phyloP scores from a whole-genome alignment of 2,113 vertebrate species.

The Mohoua ochrocephala region DNA sequence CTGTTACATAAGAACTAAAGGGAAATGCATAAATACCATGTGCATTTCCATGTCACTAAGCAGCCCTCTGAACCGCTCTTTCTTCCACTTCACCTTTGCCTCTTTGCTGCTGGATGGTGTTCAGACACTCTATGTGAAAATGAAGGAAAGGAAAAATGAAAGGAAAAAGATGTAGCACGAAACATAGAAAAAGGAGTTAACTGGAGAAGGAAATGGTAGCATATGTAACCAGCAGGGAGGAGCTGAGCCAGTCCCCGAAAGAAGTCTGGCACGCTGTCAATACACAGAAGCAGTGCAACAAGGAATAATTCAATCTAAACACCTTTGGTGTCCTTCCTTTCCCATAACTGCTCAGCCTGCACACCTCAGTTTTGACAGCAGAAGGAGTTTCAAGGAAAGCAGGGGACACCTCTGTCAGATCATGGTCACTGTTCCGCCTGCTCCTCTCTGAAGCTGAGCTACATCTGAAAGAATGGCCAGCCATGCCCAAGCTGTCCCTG shows the following conservation, averaged over 20 bases:
- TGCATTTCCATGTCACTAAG: neutral
- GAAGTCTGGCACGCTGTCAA: neutral
- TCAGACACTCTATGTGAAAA: neutral
- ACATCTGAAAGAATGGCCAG: neutral
- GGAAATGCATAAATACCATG: neutral
- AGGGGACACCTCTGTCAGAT: neutral
- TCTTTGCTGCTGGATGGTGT: neutral
- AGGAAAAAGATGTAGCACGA: neutral
- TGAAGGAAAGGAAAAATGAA: neutral
- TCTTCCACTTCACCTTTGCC: neutral
- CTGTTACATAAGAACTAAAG: neutral
- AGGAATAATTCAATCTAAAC: neutral
- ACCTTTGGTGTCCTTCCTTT: neutral
- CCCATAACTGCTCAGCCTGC: neutral
- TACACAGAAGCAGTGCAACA: neutral
- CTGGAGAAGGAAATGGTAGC: neutral
- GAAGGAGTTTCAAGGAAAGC: neutral
- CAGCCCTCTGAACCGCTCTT: neutral
- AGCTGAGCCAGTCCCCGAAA: neutral
- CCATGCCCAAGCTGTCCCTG: neutral
- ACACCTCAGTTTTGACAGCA: neutral
- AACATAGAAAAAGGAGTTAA: neutral
- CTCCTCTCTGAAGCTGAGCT: neutral
- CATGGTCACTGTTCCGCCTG: neutral
- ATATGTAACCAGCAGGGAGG: neutral